A percentile compares a stretch with the other conserved stretches of the same genome.
Conservation (phyloP, 37 sponge, comb jelly and placozoan genomes). For the Petrosia ficiformis region DNA sequence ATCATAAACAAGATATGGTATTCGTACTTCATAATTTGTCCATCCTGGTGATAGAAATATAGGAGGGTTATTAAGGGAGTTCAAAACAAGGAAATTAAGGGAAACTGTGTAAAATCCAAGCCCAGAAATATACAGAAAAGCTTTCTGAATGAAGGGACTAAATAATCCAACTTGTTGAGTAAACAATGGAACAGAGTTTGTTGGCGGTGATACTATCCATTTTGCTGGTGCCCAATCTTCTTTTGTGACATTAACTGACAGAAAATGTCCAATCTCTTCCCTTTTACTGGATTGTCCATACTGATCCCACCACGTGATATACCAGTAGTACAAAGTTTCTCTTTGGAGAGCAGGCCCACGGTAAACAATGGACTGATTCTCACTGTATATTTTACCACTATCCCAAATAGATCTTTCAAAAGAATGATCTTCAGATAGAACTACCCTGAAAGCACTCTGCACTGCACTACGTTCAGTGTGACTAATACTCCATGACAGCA, state of each 20-base stretch:
- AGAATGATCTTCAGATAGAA: slow-evolving; percentile 6
- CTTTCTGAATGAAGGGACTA: neutral
- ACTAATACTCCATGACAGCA: slow-evolving; percentile 51
- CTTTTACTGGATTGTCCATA: slow-evolving; percentile 20
- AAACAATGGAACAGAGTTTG: slow-evolving; percentile 18
- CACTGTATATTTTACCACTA: slow-evolving; percentile 25
- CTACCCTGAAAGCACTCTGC: slow-evolving; percentile 39
- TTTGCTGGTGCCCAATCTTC: slow-evolving; percentile 21
- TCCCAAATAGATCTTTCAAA: slow-evolving; percentile 35
- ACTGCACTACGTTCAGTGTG: slow-evolving; percentile 44
- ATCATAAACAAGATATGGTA: slow-evolving; percentile 28
- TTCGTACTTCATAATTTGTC: slow-evolving; percentile 49
- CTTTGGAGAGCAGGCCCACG: slow-evolving; percentile 37
- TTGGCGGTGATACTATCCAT: slow-evolving; percentile 41
- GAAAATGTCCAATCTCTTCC: slow-evolving; percentile 39
- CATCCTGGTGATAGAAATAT: slow-evolving; percentile 61
- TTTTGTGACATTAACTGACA: slow-evolving; percentile 21
- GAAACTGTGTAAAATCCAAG: slow-evolving; percentile 46
- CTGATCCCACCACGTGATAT: slow-evolving; percentile 62
- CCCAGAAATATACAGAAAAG: slow-evolving; percentile 43
- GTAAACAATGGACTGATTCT: neutral
- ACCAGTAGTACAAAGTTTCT: slow-evolving; percentile 27
- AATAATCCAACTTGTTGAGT: neutral
- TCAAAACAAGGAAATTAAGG: slow-evolving; percentile 49
- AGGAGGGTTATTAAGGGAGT: slow-evolving; percentile 10